Conservation (phyloP, 2,888 invertebrate species). For the Electrophaes corylata region DNA sequence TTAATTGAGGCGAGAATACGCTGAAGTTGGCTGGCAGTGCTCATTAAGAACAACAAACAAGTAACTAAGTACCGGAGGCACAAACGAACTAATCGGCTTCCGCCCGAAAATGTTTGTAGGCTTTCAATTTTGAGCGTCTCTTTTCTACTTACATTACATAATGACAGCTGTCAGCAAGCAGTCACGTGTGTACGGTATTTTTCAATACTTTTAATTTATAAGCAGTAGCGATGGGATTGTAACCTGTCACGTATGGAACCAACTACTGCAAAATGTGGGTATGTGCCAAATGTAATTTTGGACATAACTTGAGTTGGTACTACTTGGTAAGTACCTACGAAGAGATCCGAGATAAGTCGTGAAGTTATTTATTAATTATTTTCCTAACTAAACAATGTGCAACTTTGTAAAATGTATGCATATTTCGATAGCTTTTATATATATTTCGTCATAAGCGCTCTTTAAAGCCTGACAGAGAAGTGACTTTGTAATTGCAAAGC, state of each 20-base stretch:
- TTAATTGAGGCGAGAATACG: constrained; percentile 80
- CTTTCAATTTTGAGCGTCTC: constrained; percentile 30
- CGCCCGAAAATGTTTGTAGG: constrained; percentile 41
- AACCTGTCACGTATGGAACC: no score
- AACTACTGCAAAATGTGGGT: no score
- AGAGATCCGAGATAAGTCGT: no score
- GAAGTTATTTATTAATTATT: background rate
- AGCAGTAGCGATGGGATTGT: no score
- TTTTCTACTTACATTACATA: constrained; percentile 23
- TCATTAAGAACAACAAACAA: constrained; percentile 83
- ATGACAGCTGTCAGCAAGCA: background rate
- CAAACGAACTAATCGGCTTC: constrained; percentile 78
- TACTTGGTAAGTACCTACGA: no score
- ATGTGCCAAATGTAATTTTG: no score
- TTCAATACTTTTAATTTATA: background rate
- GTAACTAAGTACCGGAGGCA: constrained; percentile 68
- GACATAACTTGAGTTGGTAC: no score
- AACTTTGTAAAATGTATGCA: background rate
- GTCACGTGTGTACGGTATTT: background rate
- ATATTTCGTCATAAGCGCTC: constrained; percentile 7
- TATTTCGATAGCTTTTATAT: background rate
- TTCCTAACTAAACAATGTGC: background rate
- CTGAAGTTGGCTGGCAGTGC: constrained; percentile 76
- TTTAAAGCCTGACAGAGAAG: constrained; percentile 39
- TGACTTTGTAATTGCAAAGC: constrained; percentile 60